Evolutionary conservation across 2,888 invertebrate species (phyloP), one percentile per base, ranked within the genome.

Genomic region (Aleiodes alternator): DNA sequence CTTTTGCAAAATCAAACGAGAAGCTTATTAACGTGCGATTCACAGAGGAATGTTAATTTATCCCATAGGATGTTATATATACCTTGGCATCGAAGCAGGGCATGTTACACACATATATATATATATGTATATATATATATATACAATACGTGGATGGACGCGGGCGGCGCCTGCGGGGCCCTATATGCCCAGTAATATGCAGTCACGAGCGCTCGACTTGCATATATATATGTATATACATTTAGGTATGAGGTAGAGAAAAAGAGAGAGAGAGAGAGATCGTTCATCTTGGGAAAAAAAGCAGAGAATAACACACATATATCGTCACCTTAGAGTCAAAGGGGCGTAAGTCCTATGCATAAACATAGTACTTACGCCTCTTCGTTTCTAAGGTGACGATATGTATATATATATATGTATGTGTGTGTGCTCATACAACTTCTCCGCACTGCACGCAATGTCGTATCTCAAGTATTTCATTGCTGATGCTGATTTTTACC

Each of bases 221-320:
- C 64, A 8, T 55, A 71, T 69, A 23, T 23, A 23, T 23, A 23
- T 23, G 2, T 23, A 23, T 48, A 71, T 69, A 71, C 51, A 68
- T 71, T 64, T 61, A 70, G 71, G 71, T 70, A 71, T 71, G 66
- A 73, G 71, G 57, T 69, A 69, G 51, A 51, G 68, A 48, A 23
- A 23, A 23, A 2, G 23, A 23, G 23, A 23, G 2, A 23, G 2
- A 23, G 23, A 23, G 23, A 23, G 23, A 23, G 23, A 76, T 72
- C 76, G 64, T 76, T 78, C 76, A 78, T 78, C 76, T 74, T 78
- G 72, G 64, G 66, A 78, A 78, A 76, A 23, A 23, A 23, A 23
- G 23, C 23, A 23, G 66, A 34, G 74, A 74, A 66, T 73, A 64
- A 68, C 51, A 68, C 66, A 68, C 53, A 51, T 68, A 48, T 68